phyloP scores from a whole-genome alignment of 2,797 vertebrate species.

The Onychomys arenicola region DNA sequence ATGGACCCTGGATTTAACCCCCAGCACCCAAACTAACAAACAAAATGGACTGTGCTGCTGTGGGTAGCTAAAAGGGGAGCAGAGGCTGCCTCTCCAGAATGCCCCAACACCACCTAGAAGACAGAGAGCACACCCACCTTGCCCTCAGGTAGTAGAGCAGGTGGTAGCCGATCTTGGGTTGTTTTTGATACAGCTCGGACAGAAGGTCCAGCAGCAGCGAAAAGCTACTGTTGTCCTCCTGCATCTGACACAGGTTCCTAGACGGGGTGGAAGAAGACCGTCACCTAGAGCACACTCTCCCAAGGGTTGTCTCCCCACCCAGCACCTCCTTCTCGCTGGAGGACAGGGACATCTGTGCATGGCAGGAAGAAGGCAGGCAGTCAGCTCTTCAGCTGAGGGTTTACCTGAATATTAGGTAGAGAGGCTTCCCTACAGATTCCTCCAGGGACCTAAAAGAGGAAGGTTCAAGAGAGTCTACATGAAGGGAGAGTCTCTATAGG shows the following conservation, averaged over 20 bases:
- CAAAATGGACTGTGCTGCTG: neutral
- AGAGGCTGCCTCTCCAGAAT: neutral
- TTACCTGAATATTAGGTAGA: slow-evolving; percentile 94
- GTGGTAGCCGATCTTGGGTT: slow-evolving; percentile 98
- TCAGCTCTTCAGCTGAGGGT: neutral
- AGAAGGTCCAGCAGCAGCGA: slow-evolving; percentile 96
- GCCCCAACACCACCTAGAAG: neutral
- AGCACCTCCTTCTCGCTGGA: neutral
- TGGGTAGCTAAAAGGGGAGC: neutral
- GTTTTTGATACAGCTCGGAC: slow-evolving; percentile 97
- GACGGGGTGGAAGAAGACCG: rapidly evolving
- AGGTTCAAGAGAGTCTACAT: rapidly evolving
- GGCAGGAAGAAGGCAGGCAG: rapidly evolving
- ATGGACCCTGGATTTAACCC: neutral
- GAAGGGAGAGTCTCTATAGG: neutral
- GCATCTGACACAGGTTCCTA: slow-evolving; percentile 98
- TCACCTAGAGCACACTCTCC: neutral
- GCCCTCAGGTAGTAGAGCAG: slow-evolving; percentile 96
- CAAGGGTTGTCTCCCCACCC: rapidly evolving
- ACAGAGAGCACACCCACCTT: slow-evolving; percentile 83
- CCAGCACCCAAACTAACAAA: neutral
- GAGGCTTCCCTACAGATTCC: slow-evolving; percentile 96
- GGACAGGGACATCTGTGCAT: rapidly evolving
- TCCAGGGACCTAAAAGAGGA: slow-evolving; percentile 92
- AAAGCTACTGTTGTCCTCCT: slow-evolving; percentile 97